These are phyloP conservation scores for Melanitta fusca DNA, from an alignment of 2,797 vertebrate genomes.

Conservation along the genomic window DNA sequence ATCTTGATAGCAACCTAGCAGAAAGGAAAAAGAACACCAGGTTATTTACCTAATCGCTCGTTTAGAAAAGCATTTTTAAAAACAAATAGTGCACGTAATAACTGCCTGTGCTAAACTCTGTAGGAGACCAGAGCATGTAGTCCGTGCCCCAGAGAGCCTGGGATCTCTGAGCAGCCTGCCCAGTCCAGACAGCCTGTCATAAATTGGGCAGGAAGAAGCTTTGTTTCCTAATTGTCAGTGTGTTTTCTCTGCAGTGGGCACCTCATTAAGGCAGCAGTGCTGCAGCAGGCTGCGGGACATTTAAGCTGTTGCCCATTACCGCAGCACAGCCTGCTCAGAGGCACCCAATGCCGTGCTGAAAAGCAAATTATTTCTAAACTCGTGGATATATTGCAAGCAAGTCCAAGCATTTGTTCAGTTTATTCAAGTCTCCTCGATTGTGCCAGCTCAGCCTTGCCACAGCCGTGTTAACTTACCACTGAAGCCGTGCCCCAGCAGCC, in stretches of 20 bases:
- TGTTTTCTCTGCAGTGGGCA: background rate
- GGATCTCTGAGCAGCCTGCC: background rate
- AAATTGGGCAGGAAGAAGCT: background rate
- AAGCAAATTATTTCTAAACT: background rate
- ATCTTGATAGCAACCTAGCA: conserved; percentile 97
- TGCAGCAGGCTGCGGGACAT: background rate
- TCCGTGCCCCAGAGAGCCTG: background rate
- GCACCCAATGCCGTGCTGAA: background rate
- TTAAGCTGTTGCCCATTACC: background rate
- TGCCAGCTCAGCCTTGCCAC: background rate
- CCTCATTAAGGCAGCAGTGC: fast-evolving
- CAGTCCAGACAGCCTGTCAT: background rate
- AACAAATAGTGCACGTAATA: fast-evolving
- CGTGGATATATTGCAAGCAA: background rate
- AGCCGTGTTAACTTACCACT: fast-evolving
- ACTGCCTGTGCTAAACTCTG: no score
- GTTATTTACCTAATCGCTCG: fast-evolving
- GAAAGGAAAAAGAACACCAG: background rate
- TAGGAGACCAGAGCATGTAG: fast-evolving
- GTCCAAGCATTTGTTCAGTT: background rate
- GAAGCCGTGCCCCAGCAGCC: background rate
- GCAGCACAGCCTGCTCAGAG: background rate
- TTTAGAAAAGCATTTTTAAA: background rate
- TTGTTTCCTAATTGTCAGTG: fast-evolving
- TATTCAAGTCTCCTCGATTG: background rate